Conservation (phyloP, 2,888 invertebrate species). For the Lypha dubia region DNA sequence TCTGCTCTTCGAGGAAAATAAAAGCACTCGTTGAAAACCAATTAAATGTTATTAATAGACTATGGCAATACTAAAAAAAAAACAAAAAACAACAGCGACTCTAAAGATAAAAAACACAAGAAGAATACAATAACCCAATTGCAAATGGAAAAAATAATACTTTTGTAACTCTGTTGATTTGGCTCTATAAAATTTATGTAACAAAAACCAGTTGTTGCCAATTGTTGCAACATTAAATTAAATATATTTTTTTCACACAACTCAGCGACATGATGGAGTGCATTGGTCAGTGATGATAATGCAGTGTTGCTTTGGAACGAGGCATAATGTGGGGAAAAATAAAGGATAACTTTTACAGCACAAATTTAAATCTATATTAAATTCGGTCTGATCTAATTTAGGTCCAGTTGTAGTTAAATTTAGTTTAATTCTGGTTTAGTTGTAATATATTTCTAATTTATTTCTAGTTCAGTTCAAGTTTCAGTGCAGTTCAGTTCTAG, state of each 20-base stretch:
- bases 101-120: slow-evolving; percentile 25
- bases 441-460: too few species aligned
- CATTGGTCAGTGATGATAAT: neutral
- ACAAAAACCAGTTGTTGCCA: slow-evolving; percentile 65
- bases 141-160: slow-evolving; percentile 7
- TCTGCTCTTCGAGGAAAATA: slow-evolving; percentile 10
- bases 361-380: neutral
- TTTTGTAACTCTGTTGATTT: slow-evolving; percentile 60
- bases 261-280: neutral
- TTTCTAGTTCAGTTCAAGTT: neutral
- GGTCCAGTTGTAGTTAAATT: neutral
- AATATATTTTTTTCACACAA: neutral
- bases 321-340: neutral
- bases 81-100: slow-evolving; percentile 22
- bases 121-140: slow-evolving; percentile 23
- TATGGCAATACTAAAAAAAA: slow-evolving; percentile 40
- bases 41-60: slow-evolving; percentile 70
- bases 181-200: slow-evolving; percentile 59
- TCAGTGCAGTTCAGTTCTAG: neutral
- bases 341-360: too few species aligned
- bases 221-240: slow-evolving; percentile 70
- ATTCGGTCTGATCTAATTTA: neutral
- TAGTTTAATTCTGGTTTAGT: too few species aligned
- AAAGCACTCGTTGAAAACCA: slow-evolving; percentile 59
- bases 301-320: neutral